Evolutionary conservation across 1,140 invertebrate species (phyloP).

Genomic region (Ceratina japonica): DNA sequence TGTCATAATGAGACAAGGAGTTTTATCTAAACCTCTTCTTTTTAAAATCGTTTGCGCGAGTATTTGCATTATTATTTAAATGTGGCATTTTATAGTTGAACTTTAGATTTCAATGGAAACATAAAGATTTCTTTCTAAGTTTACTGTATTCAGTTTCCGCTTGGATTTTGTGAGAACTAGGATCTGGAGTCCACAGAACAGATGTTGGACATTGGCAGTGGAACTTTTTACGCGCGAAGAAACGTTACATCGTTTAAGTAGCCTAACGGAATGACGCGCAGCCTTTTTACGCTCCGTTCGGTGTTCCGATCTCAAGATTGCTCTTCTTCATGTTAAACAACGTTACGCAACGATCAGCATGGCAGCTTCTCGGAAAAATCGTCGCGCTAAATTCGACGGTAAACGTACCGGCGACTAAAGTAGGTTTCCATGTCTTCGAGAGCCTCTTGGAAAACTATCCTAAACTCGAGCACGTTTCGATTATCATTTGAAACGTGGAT

Average conservation of each 20-base stretch:
- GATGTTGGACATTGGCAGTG: not conserved
- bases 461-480: not conserved
- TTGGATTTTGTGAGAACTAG: too few relatives aligned
- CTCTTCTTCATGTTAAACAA: not conserved
- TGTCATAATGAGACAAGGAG: not conserved
- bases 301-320: not conserved
- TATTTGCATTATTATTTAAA: constrained; percentile 35
- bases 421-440: too few relatives aligned
- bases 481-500: not conserved
- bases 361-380: not conserved
- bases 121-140: too few relatives aligned
- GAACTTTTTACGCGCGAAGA: constrained; percentile 16
- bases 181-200: too few relatives aligned
- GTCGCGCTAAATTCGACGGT: not conserved
- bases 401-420: too few relatives aligned
- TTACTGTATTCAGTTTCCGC: too few relatives aligned
- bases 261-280: constrained; percentile 9
- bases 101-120: too few relatives aligned
- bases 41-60: constrained; percentile 8
- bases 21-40: constrained; percentile 15
- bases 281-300: not conserved
- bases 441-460: not conserved
- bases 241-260: constrained; percentile 17
- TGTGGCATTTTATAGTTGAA: too few relatives aligned
- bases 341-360: not conserved